Evolutionary conservation across 2,888 invertebrate genomes (phyloP).

Genomic region (Shargacucullia verbasci): DNA sequence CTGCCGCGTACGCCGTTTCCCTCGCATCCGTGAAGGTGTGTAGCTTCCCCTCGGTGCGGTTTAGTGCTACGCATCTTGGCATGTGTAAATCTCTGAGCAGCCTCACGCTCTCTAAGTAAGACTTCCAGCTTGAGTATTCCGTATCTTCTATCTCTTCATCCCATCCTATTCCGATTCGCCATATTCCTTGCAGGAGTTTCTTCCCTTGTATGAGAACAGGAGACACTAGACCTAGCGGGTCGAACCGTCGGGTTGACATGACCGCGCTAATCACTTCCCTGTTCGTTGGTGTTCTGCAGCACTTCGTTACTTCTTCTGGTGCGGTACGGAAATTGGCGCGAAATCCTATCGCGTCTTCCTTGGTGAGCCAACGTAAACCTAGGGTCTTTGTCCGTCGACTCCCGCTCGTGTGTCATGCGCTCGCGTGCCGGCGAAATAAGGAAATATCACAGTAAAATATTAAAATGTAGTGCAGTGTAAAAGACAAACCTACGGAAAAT

Average conservation of each 20-base stretch:
- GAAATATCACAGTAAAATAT: too few relatives aligned
- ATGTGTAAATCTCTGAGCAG: too few relatives aligned
- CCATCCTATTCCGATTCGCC: not conserved
- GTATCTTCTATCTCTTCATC: not conserved
- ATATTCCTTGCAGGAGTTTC: not conserved
- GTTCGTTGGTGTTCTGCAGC: not conserved
- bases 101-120: not conserved
- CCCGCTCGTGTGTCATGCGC: too few relatives aligned
- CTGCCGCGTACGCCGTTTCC: not conserved
- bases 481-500: too few relatives aligned
- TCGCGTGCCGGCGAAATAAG: too few relatives aligned
- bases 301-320: not conserved
- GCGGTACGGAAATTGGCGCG: too few relatives aligned
- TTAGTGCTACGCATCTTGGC: not conserved
- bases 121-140: not conserved
- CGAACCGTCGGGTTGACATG: not conserved
- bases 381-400: too few relatives aligned
- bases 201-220: not conserved
- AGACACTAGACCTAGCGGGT: not conserved
- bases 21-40: not conserved
- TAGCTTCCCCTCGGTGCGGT: not conserved
- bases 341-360: too few relatives aligned
- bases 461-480: too few relatives aligned
- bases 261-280: not conserved
- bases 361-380: too few relatives aligned